Base-by-base conservation (phyloP, 1,140 invertebrate genomes). In the Ericerus pela region DNA sequence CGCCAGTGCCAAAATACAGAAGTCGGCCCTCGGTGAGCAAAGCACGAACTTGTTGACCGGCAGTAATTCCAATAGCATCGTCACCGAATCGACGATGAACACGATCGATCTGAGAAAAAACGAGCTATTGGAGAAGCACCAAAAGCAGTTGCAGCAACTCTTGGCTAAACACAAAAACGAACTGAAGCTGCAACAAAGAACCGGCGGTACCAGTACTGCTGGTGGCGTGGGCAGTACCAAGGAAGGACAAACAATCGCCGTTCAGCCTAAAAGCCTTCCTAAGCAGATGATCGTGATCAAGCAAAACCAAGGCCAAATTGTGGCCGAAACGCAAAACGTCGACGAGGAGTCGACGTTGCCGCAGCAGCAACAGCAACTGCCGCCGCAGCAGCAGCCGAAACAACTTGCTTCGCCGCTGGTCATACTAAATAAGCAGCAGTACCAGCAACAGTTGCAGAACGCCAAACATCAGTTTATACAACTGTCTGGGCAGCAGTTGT, bases 241-340 rank as follows among this genome's bases (percentile, higher is more conserved):
- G n/a, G n/a, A n/a, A n/a, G n/a, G n/a, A n/a, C n/a, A n/a, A n/a
- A n/a, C n/a, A n/a, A 24, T 47, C 4, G 26, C 41, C 2, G 26
- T 47, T 8, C 41, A 47, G 4, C 20, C 41, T 20, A 47, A 47
- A 24, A 47, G 2, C 14, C 12, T 47, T 24, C 41, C 41, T 3
- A 47, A 47, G 16, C 41, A 47, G 20, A 47, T 47, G 41, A 47
- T 47, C 10, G 41, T 47, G 12, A 47, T 47, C 8, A 47, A 47
- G 14, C 41, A 47, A 47, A 47, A 47, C 20, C 41, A 47, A 47
- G 41, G 41, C 16, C 41, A 47, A 16, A 47, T 47, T 14, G 41
- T 47, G 18, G 41, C 41, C 18, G 41, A 47, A 47, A 47, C 41
- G 41, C 41, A 47, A 14, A 47, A 47, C 41, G 41, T 47, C 2